Evolutionary conservation across 2,113 vertebrate genomes (phyloP).

Genomic region (Spheniscus mendiculus): DNA sequence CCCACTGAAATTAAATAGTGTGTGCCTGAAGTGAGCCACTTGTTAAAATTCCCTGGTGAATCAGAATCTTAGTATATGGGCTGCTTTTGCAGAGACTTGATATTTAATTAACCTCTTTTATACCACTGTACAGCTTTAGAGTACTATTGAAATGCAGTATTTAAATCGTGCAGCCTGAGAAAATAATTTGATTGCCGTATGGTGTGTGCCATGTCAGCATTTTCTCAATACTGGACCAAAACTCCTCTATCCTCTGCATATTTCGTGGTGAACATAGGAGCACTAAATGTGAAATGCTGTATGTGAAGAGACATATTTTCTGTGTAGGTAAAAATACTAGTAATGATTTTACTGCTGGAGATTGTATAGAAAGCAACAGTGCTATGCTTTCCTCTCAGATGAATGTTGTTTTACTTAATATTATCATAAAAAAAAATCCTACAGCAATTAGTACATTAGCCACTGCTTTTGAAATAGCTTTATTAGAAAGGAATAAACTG

Average conservation of each 20-base stretch:
- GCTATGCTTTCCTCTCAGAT: background rate
- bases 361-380: background rate
- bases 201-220: background rate
- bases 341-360: background rate
- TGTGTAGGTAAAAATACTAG: background rate
- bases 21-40: background rate
- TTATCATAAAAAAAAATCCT: background rate
- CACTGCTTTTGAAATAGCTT: conserved; percentile 17
- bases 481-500: conserved; percentile 17
- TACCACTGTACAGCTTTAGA: background rate
- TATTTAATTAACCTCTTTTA: background rate
- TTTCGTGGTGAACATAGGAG: background rate
- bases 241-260: background rate
- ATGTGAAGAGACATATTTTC: background rate
- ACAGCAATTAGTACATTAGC: background rate
- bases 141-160: background rate
- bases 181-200: background rate
- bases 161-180: background rate
- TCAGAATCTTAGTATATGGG: background rate
- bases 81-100: background rate
- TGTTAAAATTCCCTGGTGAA: background rate
- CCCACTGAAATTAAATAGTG: background rate
- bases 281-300: background rate
- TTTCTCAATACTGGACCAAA: background rate
- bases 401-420: background rate